Evolutionary conservation across 2,797 vertebrate genomes (phyloP).

Genomic region (Phrynocephalus guinanensis): DNA sequence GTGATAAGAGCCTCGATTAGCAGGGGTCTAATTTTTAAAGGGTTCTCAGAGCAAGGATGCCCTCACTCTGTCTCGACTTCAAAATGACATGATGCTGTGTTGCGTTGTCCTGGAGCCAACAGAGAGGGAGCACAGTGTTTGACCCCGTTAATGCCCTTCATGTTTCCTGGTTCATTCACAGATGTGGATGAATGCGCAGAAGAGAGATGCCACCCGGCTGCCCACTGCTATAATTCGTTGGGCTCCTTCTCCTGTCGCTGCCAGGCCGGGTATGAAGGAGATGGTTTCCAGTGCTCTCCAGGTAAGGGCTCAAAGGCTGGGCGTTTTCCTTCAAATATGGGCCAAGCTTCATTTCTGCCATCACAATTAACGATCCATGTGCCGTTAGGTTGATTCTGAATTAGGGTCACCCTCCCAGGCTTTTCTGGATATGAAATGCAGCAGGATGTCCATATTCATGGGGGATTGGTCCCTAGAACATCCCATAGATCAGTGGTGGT

Average conservation of each 20-base stretch:
- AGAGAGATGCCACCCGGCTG: constrained; percentile 82
- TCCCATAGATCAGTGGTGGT: too few relatives aligned
- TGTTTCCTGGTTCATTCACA: constrained; percentile 57
- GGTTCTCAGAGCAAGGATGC: not conserved
- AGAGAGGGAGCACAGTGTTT: not conserved
- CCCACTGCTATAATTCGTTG: constrained; percentile 81
- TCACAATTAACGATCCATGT: too few relatives aligned
- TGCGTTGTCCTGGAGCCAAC: not conserved
- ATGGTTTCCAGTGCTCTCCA: constrained; percentile 83
- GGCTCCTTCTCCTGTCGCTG: constrained; percentile 86
- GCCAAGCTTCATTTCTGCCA: too few relatives aligned
- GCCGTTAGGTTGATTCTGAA: too few relatives aligned
- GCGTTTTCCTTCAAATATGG: not conserved
- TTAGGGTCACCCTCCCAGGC: too few relatives aligned
- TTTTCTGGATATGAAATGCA: too few relatives aligned
- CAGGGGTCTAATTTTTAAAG: not conserved
- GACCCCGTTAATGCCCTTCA: too few relatives aligned
- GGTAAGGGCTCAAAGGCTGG: constrained; percentile 69
- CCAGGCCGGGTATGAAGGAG: constrained; percentile 79
- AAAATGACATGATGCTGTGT: not conserved
- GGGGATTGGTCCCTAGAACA: too few relatives aligned
- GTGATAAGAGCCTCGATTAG: not conserved
- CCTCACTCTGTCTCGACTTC: not conserved
- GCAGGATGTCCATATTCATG: too few relatives aligned
- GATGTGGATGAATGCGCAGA: constrained; percentile 90